phyloP scores from a whole-genome alignment of 2,113 vertebrate genomes.

The Tautogolabrus adspersus region DNA sequence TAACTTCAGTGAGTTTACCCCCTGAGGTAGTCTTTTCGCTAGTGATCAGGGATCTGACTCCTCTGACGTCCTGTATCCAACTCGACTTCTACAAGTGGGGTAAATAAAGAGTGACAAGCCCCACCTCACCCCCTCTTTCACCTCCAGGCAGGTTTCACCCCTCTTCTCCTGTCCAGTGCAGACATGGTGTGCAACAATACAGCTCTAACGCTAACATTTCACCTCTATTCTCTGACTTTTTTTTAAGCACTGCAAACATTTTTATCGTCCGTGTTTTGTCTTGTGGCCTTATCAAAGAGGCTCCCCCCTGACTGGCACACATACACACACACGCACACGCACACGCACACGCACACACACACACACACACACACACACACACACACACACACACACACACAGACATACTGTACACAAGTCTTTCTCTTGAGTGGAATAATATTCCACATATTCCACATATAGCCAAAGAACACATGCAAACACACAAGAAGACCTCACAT shows the following conservation, averaged over 20 bases:
- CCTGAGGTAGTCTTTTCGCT: constrained; percentile 60
- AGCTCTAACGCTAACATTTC: constrained; percentile 20
- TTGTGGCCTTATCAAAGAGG: constrained; percentile 37
- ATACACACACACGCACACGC: constrained; percentile 18
- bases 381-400: constrained; percentile 34
- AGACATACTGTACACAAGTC: constrained; percentile 42
- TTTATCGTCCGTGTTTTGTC: constrained; percentile 41
- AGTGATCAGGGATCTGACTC: constrained; percentile 70
- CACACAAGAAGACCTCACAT: constrained; percentile 77
- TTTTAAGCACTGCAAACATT: not conserved
- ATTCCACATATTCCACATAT: too few species aligned
- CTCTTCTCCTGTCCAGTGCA: constrained; percentile 21
- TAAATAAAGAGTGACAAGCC: constrained; percentile 77
- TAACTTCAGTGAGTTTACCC: constrained; percentile 59
- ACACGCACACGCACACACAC: constrained; percentile 57
- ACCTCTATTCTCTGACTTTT: constrained; percentile 1
- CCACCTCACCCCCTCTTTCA: constrained; percentile 13
- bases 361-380: constrained; percentile 39
- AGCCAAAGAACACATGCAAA: constrained; percentile 57
- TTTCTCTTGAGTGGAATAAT: constrained; percentile 63
- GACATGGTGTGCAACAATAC: constrained; percentile 15
- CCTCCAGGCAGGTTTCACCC: constrained; percentile 58
- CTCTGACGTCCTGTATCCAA: constrained; percentile 60
- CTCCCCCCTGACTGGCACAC: constrained; percentile 17
- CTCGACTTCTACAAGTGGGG: constrained; percentile 68